Percentiles rank a stretch among this genome's conserved stretches.
phyloP scores from a whole-genome alignment of 2,888 invertebrate genomes.

The Microplitis deprimator region DNA sequence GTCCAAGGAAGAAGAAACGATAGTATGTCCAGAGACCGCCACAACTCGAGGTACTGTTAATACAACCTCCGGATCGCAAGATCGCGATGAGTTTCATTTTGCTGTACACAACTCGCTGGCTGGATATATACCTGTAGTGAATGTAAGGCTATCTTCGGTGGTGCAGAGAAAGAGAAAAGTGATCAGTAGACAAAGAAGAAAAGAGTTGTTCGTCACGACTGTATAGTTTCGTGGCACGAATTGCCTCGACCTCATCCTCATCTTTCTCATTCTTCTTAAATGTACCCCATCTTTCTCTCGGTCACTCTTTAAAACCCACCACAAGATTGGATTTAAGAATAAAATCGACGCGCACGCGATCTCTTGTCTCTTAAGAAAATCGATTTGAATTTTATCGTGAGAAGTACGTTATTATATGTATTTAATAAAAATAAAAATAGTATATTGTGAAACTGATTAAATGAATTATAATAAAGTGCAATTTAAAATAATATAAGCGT shows the following conservation, averaged over 20 bases:
- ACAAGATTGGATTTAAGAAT: constrained; percentile 32
- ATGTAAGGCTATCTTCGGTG: constrained; percentile 1
- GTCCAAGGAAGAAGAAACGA: not conserved
- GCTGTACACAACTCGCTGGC: constrained; percentile 5
- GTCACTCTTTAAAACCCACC: not conserved
- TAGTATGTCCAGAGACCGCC: not conserved
- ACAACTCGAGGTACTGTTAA: constrained; percentile 42
- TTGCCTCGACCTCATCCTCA: constrained; percentile 28
- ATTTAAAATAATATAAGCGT: not conserved
- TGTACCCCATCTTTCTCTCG: not conserved
- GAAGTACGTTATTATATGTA: not conserved
- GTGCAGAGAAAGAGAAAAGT: constrained; percentile 41
- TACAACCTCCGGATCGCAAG: constrained; percentile 59
- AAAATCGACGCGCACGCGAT: constrained; percentile 43
- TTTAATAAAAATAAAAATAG: constrained; percentile 1
- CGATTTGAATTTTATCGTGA: not conserved
- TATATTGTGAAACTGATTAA: not conserved
- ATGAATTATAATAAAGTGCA: not conserved
- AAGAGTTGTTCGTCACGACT: constrained; percentile 34
- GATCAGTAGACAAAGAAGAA: constrained; percentile 23
- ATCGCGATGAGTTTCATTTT: constrained; percentile 51
- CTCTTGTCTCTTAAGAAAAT: constrained; percentile 20
- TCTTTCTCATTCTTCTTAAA: constrained; percentile 22
- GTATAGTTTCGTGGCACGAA: constrained; percentile 36
- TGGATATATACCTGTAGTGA: constrained; percentile 31